These are phyloP conservation scores for Ricordea florida DNA, from an alignment of 92 coral and sea anemone species.

Conservation along the genomic window DNA sequence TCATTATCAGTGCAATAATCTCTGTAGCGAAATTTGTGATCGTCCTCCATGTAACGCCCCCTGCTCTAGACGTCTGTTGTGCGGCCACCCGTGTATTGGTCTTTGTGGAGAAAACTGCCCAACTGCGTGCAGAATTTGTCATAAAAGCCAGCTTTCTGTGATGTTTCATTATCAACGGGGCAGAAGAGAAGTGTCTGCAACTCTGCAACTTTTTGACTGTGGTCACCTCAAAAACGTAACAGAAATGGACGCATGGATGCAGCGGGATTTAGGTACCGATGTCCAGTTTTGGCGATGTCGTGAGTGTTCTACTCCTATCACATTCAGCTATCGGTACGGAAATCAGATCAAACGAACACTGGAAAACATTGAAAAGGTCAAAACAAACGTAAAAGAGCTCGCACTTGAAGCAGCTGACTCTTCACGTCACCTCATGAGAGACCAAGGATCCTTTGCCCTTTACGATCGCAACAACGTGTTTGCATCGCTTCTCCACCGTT, in stretches of 20 bases:
- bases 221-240: constrained; percentile 55
- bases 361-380: constrained; percentile 22
- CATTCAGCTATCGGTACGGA: constrained; percentile 61
- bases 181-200: constrained; percentile 16
- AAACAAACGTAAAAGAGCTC: not conserved
- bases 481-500: too few relatives aligned
- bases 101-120: constrained; percentile 85
- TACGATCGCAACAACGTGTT: too few relatives aligned
- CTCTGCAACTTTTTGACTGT: constrained; percentile 69
- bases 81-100: constrained; percentile 76
- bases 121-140: constrained; percentile 52
- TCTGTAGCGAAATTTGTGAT: constrained; percentile 61
- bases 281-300: constrained; percentile 54
- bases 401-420: not conserved
- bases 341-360: constrained; percentile 44
- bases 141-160: constrained; percentile 33
- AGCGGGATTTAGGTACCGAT: not conserved
- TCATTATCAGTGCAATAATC: constrained; percentile 60
- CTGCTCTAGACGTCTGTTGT: constrained; percentile 31
- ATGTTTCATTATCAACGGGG: not conserved
- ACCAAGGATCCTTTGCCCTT: too few relatives aligned
- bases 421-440: not conserved
- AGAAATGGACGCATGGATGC: constrained; percentile 68
- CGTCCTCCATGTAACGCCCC: constrained; percentile 49
- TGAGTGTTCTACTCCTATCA: constrained; percentile 44